These are phyloP conservation scores for Centruroides sculpturatus DNA, from an alignment of 1,140 invertebrate genomes.

Conservation along the genomic window DNA sequence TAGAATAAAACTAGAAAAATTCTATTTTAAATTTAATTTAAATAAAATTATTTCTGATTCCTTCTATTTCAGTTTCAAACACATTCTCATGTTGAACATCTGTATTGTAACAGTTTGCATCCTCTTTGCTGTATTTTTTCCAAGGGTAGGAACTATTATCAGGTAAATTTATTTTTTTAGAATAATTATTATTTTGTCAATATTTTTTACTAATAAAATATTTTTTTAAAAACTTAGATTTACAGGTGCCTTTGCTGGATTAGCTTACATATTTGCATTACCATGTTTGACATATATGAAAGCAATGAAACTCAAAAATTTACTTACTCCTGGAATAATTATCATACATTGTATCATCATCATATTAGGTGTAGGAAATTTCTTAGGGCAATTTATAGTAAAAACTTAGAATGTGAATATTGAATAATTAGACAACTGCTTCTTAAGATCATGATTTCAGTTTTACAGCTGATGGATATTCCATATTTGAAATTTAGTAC, in stretches of 20 bases:
- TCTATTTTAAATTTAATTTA: no score
- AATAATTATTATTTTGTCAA: background rate
- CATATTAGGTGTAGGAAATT: slow-evolving; percentile 50
- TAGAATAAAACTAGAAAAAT: no score
- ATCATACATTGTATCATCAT: slow-evolving; percentile 47
- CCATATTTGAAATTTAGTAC: no score
- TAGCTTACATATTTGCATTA: slow-evolving; percentile 71
- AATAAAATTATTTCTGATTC: no score
- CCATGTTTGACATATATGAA: slow-evolving; percentile 59
- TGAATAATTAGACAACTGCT: no score
- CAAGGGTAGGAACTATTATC: slow-evolving; percentile 71
- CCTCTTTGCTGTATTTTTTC: slow-evolving; percentile 67
- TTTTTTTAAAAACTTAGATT: slow-evolving; percentile 42
- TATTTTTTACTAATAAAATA: no score
- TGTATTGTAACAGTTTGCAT: slow-evolving; percentile 47
- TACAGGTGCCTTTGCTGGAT: slow-evolving; percentile 71
- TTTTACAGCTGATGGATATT: no score
- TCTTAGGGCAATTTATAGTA: slow-evolving; percentile 64
- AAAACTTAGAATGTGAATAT: background rate
- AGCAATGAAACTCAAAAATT: slow-evolving; percentile 42
- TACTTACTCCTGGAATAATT: slow-evolving; percentile 37
- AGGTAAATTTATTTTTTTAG: slow-evolving; percentile 37
- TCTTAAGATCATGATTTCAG: no score
- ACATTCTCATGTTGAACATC: slow-evolving; percentile 32
- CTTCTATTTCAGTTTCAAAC: slow-evolving; percentile 28